A percentile compares a stretch with the other conserved stretches of the same genome.
Evolutionary conservation across 2,113 vertebrate species (phyloP).

Genomic region (Ictidomys tridecemlineatus): DNA sequence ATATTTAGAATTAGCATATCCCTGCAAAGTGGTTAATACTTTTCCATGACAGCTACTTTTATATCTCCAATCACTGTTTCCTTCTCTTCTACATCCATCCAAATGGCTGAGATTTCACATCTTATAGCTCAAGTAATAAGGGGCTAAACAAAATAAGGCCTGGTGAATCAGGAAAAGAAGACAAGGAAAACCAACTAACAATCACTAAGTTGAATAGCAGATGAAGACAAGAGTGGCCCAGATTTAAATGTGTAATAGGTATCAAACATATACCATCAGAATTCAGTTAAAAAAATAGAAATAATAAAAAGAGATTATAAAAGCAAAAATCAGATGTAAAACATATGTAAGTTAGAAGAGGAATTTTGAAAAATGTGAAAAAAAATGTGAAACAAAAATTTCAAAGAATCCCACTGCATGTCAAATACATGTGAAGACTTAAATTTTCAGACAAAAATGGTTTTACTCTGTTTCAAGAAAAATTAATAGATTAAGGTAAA

Average conservation of each 20-base stretch:
- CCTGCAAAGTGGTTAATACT: background rate
- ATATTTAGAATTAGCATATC: background rate
- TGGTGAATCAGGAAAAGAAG: background rate
- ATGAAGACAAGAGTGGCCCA: background rate
- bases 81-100: background rate
- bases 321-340: background rate
- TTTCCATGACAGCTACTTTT: background rate
- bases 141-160: background rate
- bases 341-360: background rate
- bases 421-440: background rate
- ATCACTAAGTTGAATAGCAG: background rate
- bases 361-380: background rate
- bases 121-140: background rate
- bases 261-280: background rate
- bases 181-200: background rate
- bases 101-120: background rate
- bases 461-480: constrained; percentile 18
- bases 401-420: background rate
- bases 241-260: background rate
- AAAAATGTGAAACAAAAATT: no score
- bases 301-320: background rate
- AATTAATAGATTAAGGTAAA: background rate
- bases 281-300: background rate
- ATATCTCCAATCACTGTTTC: background rate
- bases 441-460: background rate